Percentiles rank a stretch among this genome's conserved stretches.
Conservation (phyloP, 2,797 vertebrate genomes). For the Pampus argenteus region DNA sequence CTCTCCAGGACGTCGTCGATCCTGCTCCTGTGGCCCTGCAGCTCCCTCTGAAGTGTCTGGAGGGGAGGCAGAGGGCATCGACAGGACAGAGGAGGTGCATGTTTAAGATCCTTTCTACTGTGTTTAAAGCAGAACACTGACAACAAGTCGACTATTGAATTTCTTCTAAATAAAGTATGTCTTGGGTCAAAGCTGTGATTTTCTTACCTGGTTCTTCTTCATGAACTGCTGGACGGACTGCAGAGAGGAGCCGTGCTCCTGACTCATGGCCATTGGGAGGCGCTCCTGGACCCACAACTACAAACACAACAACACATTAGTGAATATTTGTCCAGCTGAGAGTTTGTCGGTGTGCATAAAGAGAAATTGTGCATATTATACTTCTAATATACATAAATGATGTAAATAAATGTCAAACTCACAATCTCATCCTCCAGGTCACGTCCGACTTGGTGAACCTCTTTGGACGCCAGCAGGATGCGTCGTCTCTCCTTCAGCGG, state of each 20-base stretch:
- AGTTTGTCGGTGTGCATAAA: neutral
- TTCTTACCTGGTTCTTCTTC: constrained; percentile 94
- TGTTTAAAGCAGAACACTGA: neutral
- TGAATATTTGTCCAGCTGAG: neutral
- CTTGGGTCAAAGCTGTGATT: neutral
- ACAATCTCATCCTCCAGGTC: constrained; percentile 96
- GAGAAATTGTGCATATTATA: neutral
- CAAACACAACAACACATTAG: constrained; percentile 34
- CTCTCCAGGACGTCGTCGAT: constrained; percentile 92
- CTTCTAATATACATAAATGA: too few species aligned
- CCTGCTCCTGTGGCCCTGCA: constrained; percentile 88
- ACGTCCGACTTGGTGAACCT: constrained; percentile 93
- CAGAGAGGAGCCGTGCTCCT: constrained; percentile 89
- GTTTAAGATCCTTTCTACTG: neutral
- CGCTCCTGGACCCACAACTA: constrained; percentile 95
- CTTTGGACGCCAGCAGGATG: constrained; percentile 92
- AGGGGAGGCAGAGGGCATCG: neutral
- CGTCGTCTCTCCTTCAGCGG: constrained; percentile 92
- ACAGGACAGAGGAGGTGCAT: neutral
- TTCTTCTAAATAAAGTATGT: too few species aligned
- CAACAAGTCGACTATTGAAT: neutral
- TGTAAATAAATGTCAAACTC: too few species aligned
- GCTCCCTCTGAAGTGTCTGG: constrained; percentile 89
- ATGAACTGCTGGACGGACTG: constrained; percentile 94
- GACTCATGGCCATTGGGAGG: constrained; percentile 89